Evolutionary conservation across 2,797 vertebrate genomes (phyloP).

Genomic region (Chrosomus eos): DNA sequence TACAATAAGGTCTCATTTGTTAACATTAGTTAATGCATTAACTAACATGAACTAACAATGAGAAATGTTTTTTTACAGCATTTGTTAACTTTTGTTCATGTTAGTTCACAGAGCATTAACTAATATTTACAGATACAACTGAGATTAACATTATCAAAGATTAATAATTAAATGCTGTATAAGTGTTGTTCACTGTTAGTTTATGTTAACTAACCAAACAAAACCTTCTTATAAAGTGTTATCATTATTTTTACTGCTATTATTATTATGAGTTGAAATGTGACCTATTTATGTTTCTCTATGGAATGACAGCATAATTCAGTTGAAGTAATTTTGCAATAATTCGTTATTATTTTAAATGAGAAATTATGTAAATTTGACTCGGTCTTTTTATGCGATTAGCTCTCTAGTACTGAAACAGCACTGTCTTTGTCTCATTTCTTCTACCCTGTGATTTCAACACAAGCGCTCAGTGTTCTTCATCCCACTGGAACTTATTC

Average conservation of each 20-base stretch:
- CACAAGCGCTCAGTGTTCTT: conserved; percentile 43
- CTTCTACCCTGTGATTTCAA: conserved; percentile 34
- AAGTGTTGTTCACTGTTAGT: neutral
- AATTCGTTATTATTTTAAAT: conserved; percentile 48
- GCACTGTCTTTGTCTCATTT: conserved; percentile 51
- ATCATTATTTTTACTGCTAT: neutral
- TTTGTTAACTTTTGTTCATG: neutral
- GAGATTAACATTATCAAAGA: neutral
- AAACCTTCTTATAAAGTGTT: neutral
- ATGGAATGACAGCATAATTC: conserved; percentile 64
- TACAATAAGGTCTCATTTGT: neutral
- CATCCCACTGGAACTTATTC: conserved; percentile 18
- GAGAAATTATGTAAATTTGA: conserved; percentile 53
- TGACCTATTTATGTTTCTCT: neutral
- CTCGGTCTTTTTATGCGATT: conserved; percentile 23
- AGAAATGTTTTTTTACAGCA: neutral
- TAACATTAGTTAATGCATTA: neutral
- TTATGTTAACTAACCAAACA: neutral
- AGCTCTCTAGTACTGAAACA: conserved; percentile 44
- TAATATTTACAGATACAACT: neutral
- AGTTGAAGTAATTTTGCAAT: conserved; percentile 46
- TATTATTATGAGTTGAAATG: neutral
- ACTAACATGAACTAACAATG: no score
- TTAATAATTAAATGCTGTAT: neutral
- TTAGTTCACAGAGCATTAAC: neutral